Evolutionary conservation across 2,797 vertebrate species (phyloP), one percentile per base, ranked within the genome.

Genomic region (Nyctibius grandis): DNA sequence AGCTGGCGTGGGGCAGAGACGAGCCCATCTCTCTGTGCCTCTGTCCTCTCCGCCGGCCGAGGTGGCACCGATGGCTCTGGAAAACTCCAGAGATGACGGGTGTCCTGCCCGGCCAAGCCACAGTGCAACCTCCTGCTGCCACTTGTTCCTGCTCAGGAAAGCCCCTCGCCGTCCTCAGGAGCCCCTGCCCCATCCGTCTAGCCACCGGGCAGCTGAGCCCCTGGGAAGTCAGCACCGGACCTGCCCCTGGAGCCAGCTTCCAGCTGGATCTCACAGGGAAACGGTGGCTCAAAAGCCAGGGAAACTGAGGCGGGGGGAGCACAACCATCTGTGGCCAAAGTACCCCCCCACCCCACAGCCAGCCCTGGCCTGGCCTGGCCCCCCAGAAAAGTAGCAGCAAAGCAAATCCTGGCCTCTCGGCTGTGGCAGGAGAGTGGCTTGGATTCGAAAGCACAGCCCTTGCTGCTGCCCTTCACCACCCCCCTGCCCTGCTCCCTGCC

Each of bases 201-300:
- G 0, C 6, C 3, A 20, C 12, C 0, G 1, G 14, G 31, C 44
- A 77, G 40, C 16, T 51, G 25, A 85, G 22, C 9, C 21, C 23
- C 36, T 1, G 1, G 38, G n/a, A 91, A 63, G 77, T 8, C 38
- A 78, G 54, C 60, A 40, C 42, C 2, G 2, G 51, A 20, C 13
- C 48, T 68, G 14, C 15, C 78, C n/a, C 36, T 29, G 64, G n/a
- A 80, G 25, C 14, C 28, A 48, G n/a, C 40, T 81, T 28, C 56
- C 36, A 38, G 33, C 4, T 16, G 50, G 60, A 77, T 34, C 38
- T n/a, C 59, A 59, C 5, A 4, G 22, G 50, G 47, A 61, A 40
- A 65, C 0, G 2, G 65, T 38, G 42, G 11, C 75, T 80, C 0
- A 0, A 70, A 89, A 83, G 9, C 34, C 1, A 1, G 11, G 34